These are phyloP conservation scores for Trissonchulus latispiculum DNA, from an alignment of 2,888 invertebrate genomes.

Conservation along the genomic window DNA sequence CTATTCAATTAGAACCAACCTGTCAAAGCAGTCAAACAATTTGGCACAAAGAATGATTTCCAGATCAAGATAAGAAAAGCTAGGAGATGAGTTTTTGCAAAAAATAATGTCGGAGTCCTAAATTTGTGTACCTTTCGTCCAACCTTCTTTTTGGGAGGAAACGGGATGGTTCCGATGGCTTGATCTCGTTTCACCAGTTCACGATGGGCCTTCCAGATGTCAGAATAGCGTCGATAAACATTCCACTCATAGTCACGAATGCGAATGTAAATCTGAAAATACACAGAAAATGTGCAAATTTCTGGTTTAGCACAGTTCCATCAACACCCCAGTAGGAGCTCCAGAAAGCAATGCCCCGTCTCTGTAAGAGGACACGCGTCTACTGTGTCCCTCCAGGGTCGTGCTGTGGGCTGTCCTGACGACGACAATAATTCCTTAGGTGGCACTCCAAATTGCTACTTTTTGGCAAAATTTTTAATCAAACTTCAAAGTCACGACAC, in stretches of 20 bases:
- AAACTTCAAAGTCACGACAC: no score
- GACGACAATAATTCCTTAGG: no score
- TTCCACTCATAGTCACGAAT: slow-evolving; percentile 86
- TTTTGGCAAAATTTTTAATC: no score
- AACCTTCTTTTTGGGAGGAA: slow-evolving; percentile 87
- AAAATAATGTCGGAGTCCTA: background rate
- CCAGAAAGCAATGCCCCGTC: no score
- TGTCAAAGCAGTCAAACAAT: background rate
- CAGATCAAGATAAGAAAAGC: background rate
- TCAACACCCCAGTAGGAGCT: no score
- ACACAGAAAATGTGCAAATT: no score
- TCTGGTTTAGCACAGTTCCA: no score
- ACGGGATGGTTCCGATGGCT: slow-evolving; percentile 64
- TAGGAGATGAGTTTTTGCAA: background rate
- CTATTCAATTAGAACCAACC: no score
- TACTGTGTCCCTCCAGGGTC: no score
- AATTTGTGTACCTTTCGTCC: slow-evolving; percentile 90
- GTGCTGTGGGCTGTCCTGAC: no score
- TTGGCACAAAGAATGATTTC: background rate
- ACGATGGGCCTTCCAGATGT: slow-evolving; percentile 74
- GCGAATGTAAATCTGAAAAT: slow-evolving; percentile 62
- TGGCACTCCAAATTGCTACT: no score
- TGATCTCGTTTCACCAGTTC: slow-evolving; percentile 71
- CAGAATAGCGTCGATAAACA: slow-evolving; percentile 83
- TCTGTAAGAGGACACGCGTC: no score